A percentile compares a stretch with the other conserved stretches of the same genome.
Evolutionary conservation across 2,888 invertebrate species (phyloP).

Genomic region (Deroplatys truncata): DNA sequence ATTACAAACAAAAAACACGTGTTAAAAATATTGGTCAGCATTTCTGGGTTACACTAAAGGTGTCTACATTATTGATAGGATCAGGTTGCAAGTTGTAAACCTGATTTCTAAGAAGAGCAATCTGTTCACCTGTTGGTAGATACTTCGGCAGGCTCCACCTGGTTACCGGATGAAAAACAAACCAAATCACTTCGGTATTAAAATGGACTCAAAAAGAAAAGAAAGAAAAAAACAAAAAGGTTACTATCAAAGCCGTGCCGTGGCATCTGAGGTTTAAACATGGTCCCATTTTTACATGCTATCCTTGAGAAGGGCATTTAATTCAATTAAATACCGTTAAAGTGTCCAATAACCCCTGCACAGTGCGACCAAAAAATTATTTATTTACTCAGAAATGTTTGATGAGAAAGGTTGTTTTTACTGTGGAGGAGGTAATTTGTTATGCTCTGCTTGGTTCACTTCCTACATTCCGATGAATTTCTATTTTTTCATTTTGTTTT

Average conservation of each 20-base stretch:
- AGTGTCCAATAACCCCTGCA: background rate
- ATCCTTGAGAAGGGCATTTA: background rate
- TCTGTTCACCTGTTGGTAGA: background rate
- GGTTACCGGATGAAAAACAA: background rate
- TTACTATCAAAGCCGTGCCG: background rate
- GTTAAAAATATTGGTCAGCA: background rate
- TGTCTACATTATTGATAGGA: background rate
- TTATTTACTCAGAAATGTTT: background rate
- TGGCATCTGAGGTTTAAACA: background rate
- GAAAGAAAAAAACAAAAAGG: background rate
- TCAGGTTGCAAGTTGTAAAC: background rate
- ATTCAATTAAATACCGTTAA: constrained; percentile 3
- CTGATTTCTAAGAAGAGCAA: background rate
- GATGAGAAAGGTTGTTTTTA: background rate
- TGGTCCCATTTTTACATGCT: background rate
- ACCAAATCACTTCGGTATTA: background rate
- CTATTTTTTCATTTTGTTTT: background rate
- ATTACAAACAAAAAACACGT: background rate
- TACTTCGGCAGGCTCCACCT: background rate
- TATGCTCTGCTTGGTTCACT: background rate
- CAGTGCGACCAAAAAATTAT: background rate
- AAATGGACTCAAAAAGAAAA: background rate
- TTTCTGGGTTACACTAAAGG: background rate
- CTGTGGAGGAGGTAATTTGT: background rate
- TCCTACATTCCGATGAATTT: background rate